Conservation (phyloP, 2,888 invertebrate genomes). For the Drosophila antonietae region DNA sequence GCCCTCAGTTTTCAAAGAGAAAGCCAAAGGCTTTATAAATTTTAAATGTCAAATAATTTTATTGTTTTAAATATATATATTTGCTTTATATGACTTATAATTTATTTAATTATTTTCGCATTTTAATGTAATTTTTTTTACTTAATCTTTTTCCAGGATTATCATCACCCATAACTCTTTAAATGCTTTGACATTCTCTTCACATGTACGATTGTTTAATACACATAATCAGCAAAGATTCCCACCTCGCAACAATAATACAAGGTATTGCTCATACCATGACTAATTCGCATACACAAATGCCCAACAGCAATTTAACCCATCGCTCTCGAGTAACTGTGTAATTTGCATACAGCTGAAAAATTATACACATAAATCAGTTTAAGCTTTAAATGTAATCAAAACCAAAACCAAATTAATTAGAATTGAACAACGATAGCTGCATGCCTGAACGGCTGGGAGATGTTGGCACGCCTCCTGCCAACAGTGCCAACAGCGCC, state of each 20-base stretch:
- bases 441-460: constrained; percentile 1
- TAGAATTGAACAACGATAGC: constrained; percentile 55
- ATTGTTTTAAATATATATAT: too few species aligned
- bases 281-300: constrained; percentile 34
- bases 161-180: not conserved
- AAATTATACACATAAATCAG: constrained; percentile 64
- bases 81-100: too few species aligned
- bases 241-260: constrained; percentile 13
- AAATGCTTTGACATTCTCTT: not conserved
- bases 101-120: too few species aligned
- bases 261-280: constrained; percentile 19
- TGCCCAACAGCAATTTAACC: constrained; percentile 34
- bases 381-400: constrained; percentile 56
- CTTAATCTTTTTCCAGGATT: not conserved
- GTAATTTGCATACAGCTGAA: constrained; percentile 40
- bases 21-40: not conserved
- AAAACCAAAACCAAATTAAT: constrained; percentile 61
- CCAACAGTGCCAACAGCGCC: not conserved
- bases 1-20: not conserved
- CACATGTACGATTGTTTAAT: not conserved
- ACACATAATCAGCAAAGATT: not conserved
- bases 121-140: too few species aligned
- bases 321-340: constrained; percentile 33
- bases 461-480: not conserved
- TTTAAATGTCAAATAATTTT: too few species aligned